A percentile compares a stretch with the other conserved stretches of the same genome.
Conservation (phyloP, 2,888 invertebrate species). For the Parascotia fuliginaria region DNA sequence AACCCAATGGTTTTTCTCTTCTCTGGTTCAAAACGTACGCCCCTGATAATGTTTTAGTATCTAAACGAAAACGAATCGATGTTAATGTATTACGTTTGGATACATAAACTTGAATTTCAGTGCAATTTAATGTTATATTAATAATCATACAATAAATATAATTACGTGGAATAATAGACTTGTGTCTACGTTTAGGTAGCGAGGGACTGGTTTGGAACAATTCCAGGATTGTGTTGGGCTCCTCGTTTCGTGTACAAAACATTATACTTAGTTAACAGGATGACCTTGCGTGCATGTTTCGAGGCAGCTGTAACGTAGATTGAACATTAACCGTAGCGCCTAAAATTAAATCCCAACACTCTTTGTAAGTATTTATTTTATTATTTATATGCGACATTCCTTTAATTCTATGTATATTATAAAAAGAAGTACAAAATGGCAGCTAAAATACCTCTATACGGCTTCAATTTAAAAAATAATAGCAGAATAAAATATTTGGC, state of each 20-base stretch:
- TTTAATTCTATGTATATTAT: constrained; percentile 46
- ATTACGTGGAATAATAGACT: constrained; percentile 33
- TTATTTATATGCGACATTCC: constrained; percentile 57
- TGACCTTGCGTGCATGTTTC: constrained; percentile 65
- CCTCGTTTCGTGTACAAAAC: constrained; percentile 27
- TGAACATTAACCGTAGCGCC: constrained; percentile 60
- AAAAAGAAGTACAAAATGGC: constrained; percentile 72
- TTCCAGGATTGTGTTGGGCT: constrained; percentile 30
- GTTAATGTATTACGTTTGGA: constrained; percentile 23
- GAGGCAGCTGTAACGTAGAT: constrained; percentile 75
- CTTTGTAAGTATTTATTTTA: constrained; percentile 55
- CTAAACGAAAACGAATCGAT: constrained; percentile 23
- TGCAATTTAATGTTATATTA: constrained; percentile 43
- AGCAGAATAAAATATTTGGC: constrained; percentile 61
- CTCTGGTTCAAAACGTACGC: too few relatives aligned
- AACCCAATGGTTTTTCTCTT: too few relatives aligned
- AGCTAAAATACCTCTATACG: constrained; percentile 66
- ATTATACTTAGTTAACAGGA: constrained; percentile 30
- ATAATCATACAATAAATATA: constrained; percentile 37
- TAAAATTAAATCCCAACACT: constrained; percentile 44
- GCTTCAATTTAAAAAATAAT: constrained; percentile 54
- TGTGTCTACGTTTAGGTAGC: constrained; percentile 33
- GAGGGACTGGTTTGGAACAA: constrained; percentile 49
- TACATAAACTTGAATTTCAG: constrained; percentile 36
- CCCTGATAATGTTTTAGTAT: constrained; percentile 40